Evolutionary conservation across 2,888 invertebrate genomes (phyloP), one percentile per base, ranked within the genome.

Genomic region (Synergus gifuensis): DNA sequence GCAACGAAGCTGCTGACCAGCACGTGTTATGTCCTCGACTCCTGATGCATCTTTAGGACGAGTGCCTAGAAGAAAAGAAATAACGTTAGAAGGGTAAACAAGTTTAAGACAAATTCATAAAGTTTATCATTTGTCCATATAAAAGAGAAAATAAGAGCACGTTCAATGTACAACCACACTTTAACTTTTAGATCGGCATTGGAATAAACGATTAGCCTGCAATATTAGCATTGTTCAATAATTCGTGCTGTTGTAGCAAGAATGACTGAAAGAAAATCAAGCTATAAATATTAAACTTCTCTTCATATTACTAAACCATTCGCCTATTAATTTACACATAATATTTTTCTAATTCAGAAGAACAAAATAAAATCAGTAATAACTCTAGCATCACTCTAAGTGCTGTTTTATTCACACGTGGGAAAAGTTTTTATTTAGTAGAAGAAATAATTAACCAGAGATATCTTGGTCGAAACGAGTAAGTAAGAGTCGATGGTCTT

Each of bases 391-490:
- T n/a, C 16, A 14, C 16, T 36, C n/a, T 36, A 36, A 73, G n/a
- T 16, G 66, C 40, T 76, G 66, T 81, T 79, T 79, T 78, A 64
- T 76, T 67, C 8, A 46, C 62, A 60, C 87, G 89, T 91, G 91
- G 87, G 91, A 91, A 91, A 83, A 81, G 78, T 87, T 87, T 87
- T 87, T 88, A 86, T 88, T 90, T 88, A 87, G 85, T 78, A 81
- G 81, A 85, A 88, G 84, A 85, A 81, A 86, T 89, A 91, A 92
- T 92, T 91, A 91, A 87, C 87, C 85, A 82, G 83, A 87, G 89
- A 90, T 89, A 90, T 91, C 89, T 91, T 85, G 88, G 87, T 88
- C 88, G 83, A 86, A 89, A 89, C 83, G 84, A 89, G 86, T 86
- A 85, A 86, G 88, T 87, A 89, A 89, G 90, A 91, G 90, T 88